These are phyloP conservation scores for Tenthredo livida DNA, from an alignment of 2,888 invertebrate species.

Conservation along the genomic window DNA sequence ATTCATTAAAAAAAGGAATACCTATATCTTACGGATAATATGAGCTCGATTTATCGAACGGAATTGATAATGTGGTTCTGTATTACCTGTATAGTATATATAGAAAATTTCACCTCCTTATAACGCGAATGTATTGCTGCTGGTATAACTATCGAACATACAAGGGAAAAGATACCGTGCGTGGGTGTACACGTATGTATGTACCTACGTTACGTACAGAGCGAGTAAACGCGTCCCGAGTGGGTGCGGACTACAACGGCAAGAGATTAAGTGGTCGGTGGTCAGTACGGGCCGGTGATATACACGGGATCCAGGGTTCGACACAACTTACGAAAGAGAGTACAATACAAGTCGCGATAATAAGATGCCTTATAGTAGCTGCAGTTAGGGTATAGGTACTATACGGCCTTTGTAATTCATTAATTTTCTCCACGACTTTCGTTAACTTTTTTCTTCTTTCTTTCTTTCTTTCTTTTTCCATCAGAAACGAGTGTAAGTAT, in stretches of 20 bases:
- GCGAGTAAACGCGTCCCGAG: conserved; percentile 27
- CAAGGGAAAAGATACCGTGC: conserved; percentile 12
- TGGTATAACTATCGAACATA: not conserved
- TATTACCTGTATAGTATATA: not conserved
- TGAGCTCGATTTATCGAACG: too few species aligned
- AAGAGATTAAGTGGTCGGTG: conserved; percentile 42
- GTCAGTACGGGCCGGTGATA: conserved; percentile 26
- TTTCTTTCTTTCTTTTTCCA: too few species aligned
- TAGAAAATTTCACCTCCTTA: not conserved
- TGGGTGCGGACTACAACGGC: conserved; percentile 39
- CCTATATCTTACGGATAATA: too few species aligned
- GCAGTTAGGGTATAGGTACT: not conserved
- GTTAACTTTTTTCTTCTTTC: not conserved
- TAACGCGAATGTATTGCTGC: not conserved
- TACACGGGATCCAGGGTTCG: conserved; percentile 22
- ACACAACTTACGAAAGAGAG: conserved; percentile 19
- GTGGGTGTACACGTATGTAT: conserved; percentile 6
- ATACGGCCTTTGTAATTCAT: not conserved
- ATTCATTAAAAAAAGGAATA: too few species aligned
- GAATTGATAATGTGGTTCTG: too few species aligned
- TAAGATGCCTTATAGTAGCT: not conserved
- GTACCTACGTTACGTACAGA: not conserved
- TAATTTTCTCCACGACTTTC: not conserved
- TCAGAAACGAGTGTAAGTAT: not conserved
- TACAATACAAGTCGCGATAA: not conserved